Evolutionary conservation across 2,888 invertebrate species (phyloP), one percentile per base, ranked within the genome.

Genomic region (Drosophila pseudotalamancana): DNA sequence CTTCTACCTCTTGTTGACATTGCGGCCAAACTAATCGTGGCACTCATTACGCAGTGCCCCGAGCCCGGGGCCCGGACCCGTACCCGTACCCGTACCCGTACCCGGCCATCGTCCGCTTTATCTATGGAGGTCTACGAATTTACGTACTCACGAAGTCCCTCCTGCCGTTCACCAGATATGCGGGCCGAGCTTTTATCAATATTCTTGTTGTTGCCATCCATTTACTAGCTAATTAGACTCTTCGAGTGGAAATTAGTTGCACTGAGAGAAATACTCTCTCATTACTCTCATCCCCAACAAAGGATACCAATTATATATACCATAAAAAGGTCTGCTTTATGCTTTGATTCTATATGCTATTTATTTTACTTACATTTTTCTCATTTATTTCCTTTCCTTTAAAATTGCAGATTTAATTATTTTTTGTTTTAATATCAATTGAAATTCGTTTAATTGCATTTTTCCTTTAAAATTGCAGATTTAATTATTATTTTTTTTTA

Each of bases 1-100:
- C 61, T 46, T 78, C 63, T 57, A 45, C 45, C 45, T 74, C 85
- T 74, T 40, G 49, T 51, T 65, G 65, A 34, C 80, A 81, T 81
- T 74, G 54, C 50, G 70, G 39, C 21, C 53, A 45, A 53, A 72
- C 72, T 72, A 75, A 71, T 50, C 40, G 35, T 19, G 16, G 14
- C 42, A 21, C 9, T 54, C 31, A 43, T 19, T 27, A 16, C 23
- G 31, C 19, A 23, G 6, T 16, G 6, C 43, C 19, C 18, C 27
- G 29, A 42, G 16, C 31, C n/a, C n/a, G n/a, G n/a, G n/a, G n/a
- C n/a, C n/a, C n/a, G n/a, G n/a, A n/a, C n/a, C n/a, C n/a, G n/a
- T n/a, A n/a, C n/a, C n/a, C n/a, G n/a, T n/a, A n/a, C n/a, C n/a
- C n/a, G n/a, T n/a, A n/a, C n/a, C n/a, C n/a, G n/a, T n/a, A n/a